Evolutionary conservation across 1,140 invertebrate species (phyloP).

Genomic region (Heliconius hewitsoni): DNA sequence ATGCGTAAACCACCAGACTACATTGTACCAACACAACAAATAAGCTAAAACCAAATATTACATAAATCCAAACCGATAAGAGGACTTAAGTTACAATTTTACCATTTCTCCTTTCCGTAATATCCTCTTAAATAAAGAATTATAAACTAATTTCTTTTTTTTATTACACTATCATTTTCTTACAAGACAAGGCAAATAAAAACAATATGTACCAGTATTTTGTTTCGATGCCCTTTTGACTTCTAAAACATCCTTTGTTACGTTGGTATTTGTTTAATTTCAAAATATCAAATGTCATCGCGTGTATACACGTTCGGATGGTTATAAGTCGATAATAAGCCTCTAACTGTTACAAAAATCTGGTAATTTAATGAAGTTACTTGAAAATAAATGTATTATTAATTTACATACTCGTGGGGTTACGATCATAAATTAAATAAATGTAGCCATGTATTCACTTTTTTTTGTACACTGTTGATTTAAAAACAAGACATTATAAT

Average conservation of each 20-base stretch:
- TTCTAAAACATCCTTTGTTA: constrained; percentile 21
- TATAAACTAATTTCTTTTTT: background rate
- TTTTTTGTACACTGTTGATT: too few species aligned
- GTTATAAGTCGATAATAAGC: background rate
- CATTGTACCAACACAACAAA: background rate
- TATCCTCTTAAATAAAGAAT: background rate
- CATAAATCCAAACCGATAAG: background rate
- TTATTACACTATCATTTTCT: background rate
- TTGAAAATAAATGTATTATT: background rate
- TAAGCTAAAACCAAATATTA: constrained; percentile 34
- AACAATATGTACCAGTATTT: background rate
- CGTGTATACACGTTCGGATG: constrained; percentile 3
- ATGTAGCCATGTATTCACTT: background rate
- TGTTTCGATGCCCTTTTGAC: background rate
- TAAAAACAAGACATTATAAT: too few species aligned
- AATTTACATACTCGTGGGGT: background rate
- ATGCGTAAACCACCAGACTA: constrained; percentile 25
- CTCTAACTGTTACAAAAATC: constrained; percentile 6
- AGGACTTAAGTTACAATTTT: constrained; percentile 2
- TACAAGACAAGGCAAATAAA: constrained; percentile 19
- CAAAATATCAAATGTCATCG: constrained; percentile 28
- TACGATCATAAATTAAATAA: background rate
- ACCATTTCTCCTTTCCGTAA: background rate
- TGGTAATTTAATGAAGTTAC: background rate
- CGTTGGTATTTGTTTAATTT: constrained; percentile 16